Percentiles rank a stretch among this genome's conserved stretches.
These are phyloP conservation scores for Amblyopsis hoosieri DNA, from an alignment of 2,797 vertebrate species.

Conservation along the genomic window DNA sequence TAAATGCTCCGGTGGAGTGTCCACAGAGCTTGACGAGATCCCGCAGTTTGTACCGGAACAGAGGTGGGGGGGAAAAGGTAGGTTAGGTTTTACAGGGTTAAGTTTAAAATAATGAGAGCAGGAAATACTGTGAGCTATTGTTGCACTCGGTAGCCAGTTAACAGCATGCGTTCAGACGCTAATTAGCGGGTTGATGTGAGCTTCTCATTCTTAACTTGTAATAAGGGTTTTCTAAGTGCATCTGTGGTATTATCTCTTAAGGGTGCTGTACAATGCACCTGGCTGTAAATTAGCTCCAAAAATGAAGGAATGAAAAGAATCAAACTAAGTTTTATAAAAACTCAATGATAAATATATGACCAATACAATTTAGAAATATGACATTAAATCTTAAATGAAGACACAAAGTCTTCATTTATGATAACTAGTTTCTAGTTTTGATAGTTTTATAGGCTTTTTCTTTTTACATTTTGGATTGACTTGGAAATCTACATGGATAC, in stretches of 20 bases:
- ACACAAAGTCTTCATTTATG: too few relatives aligned
- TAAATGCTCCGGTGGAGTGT: conserved; percentile 54
- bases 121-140: neutral
- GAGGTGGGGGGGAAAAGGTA: neutral
- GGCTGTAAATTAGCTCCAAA: too few relatives aligned
- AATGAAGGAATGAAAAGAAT: too few relatives aligned
- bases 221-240: neutral
- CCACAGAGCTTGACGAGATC: conserved; percentile 33
- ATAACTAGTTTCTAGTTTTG: neutral
- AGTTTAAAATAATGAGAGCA: neutral
- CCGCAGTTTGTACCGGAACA: neutral
- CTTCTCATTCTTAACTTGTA: neutral
- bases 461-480: neutral
- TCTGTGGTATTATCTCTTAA: too few relatives aligned
- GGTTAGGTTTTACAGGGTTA: neutral
- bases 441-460: neutral
- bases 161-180: neutral
- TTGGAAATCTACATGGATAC: too few relatives aligned
- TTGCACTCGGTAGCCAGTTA: neutral
- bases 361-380: too few relatives aligned
- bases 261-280: too few relatives aligned
- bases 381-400: neutral
- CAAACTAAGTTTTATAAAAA: too few relatives aligned
- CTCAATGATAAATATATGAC: too few relatives aligned
- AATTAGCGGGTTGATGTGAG: conserved; percentile 1